phyloP scores from a whole-genome alignment of 30 jellyfish, hydroid and myxozoan species.

The Turritopsis rubra region DNA sequence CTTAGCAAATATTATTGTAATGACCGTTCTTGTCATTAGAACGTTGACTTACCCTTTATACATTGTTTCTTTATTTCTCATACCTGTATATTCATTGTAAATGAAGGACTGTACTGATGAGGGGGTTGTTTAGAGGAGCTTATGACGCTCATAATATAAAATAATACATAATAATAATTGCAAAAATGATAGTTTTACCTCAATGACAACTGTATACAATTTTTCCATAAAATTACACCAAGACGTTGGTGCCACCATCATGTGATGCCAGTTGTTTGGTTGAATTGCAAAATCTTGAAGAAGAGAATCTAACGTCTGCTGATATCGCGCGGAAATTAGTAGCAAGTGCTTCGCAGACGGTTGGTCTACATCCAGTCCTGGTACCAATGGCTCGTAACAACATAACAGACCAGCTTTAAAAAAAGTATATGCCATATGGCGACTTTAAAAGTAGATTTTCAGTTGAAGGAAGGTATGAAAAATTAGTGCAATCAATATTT shows the following conservation, averaged over 20 bases:
- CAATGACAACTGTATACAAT: constrained; percentile 44
- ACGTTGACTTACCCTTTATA: too few relatives aligned
- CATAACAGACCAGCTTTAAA: constrained; percentile 69
- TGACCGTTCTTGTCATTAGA: too few relatives aligned
- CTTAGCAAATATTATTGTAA: too few relatives aligned
- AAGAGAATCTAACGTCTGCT: constrained; percentile 66
- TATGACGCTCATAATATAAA: too few relatives aligned
- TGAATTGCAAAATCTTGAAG: constrained; percentile 58
- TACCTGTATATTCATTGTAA: too few relatives aligned
- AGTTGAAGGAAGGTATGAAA: neutral
- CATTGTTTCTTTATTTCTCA: too few relatives aligned
- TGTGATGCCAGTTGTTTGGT: constrained; percentile 66
- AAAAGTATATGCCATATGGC: neutral
- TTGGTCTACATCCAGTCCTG: constrained; percentile 36
- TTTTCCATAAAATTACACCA: constrained; percentile 65
- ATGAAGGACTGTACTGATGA: neutral
- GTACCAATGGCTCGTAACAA: constrained; percentile 55
- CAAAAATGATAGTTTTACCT: too few relatives aligned
- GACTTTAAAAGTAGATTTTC: too few relatives aligned
- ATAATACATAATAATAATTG: too few relatives aligned
- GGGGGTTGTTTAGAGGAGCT: neutral
- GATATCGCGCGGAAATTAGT: constrained; percentile 40
- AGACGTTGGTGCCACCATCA: constrained; percentile 45
- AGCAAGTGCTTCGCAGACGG: constrained; percentile 58
- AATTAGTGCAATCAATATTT: neutral